These are phyloP conservation scores for Tetragnatha montana DNA, from an alignment of 2,888 invertebrate genomes.

Conservation along the genomic window DNA sequence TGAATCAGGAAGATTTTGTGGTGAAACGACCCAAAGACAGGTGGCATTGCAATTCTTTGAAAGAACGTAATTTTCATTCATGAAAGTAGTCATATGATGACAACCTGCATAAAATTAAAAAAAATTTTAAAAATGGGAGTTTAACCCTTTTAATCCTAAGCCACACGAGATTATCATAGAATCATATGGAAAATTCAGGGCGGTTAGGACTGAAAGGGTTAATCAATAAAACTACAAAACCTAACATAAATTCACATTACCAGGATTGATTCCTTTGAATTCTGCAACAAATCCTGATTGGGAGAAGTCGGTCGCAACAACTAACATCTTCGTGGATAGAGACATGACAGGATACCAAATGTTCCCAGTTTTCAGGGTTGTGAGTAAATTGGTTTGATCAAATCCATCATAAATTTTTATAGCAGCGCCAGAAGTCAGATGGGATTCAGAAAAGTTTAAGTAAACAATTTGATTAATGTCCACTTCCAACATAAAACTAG, in stretches of 20 bases:
- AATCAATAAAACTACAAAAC: not conserved
- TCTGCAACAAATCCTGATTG: constrained; percentile 29
- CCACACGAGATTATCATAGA: no score
- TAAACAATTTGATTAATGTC: constrained; percentile 29
- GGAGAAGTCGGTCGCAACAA: constrained; percentile 27
- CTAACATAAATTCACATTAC: constrained; percentile 1
- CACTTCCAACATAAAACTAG: constrained; percentile 57
- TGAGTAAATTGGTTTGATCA: constrained; percentile 39
- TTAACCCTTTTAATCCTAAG: no score
- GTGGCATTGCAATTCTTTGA: constrained; percentile 60
- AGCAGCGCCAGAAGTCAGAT: constrained; percentile 29
- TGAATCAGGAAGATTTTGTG: constrained; percentile 30
- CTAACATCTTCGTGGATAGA: constrained; percentile 45
- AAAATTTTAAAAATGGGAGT: not conserved
- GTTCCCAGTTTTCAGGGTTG: constrained; percentile 38
- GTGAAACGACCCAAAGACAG: constrained; percentile 62
- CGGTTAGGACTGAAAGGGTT: no score
- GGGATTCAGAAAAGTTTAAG: constrained; percentile 15
- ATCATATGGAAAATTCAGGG: no score
- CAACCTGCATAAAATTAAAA: constrained; percentile 47
- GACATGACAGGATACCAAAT: constrained; percentile 60
- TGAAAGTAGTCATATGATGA: constrained; percentile 46
- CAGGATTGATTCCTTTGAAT: constrained; percentile 40
- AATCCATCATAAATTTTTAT: constrained; percentile 61
- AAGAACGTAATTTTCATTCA: constrained; percentile 60